These are phyloP conservation scores for Catharus fuscescens DNA, from an alignment of 2,113 vertebrate genomes.

Conservation along the genomic window DNA sequence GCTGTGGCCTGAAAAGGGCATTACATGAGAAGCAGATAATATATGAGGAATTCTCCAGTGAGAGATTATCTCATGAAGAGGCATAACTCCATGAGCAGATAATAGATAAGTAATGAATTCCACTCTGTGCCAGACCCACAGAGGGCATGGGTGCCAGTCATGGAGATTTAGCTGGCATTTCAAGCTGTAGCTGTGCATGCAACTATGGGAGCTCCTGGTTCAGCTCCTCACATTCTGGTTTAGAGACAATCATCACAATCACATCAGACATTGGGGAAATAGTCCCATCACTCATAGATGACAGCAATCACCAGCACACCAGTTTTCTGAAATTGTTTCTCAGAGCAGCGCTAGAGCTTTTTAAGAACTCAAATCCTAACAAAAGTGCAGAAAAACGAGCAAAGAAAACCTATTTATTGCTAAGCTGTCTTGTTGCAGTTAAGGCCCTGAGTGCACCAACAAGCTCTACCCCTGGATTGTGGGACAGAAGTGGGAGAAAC, in stretches of 20 bases:
- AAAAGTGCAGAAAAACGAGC: neutral
- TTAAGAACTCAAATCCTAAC: neutral
- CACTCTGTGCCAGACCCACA: neutral
- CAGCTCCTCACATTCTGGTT: neutral
- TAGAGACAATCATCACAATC: neutral
- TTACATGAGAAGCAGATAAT: neutral
- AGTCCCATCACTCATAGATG: neutral
- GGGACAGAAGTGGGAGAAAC: neutral
- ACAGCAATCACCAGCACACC: conserved; percentile 38
- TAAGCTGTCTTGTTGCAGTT: neutral
- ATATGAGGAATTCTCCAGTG: neutral
- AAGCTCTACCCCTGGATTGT: neutral
- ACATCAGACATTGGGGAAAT: neutral
- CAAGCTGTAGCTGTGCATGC: neutral
- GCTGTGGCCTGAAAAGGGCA: neutral
- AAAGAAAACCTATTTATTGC: neutral
- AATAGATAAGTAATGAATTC: neutral
- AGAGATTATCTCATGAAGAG: neutral
- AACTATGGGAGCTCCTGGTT: neutral
- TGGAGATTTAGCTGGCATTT: neutral
- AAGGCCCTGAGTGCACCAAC: neutral
- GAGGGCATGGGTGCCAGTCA: neutral
- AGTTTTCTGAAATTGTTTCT: neutral
- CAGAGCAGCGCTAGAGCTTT: neutral
- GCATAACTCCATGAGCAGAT: neutral